These are phyloP conservation scores for Thecophora atra DNA, from an alignment of 2,888 invertebrate species.

Conservation along the genomic window DNA sequence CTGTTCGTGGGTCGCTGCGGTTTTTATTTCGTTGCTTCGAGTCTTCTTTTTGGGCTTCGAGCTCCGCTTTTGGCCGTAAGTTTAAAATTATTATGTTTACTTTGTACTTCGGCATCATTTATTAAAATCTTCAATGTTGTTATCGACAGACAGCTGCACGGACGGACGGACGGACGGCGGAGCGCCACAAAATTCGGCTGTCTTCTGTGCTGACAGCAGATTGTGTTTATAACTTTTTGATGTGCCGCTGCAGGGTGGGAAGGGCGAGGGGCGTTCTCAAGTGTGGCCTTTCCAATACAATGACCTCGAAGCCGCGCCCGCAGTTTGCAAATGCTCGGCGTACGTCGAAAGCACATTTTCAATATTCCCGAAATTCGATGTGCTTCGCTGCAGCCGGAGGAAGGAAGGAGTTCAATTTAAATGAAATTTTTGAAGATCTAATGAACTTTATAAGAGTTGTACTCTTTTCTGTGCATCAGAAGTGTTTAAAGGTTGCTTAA, in stretches of 20 bases:
- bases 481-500: too few species aligned
- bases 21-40: conserved; percentile 24
- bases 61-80: conserved; percentile 28
- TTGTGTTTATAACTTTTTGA: conserved; percentile 44
- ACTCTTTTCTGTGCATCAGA: too few species aligned
- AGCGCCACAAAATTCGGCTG: conserved; percentile 8
- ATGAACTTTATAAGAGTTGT: neutral
- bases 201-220: conserved; percentile 36
- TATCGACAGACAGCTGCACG: conserved; percentile 30
- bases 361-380: conserved; percentile 15
- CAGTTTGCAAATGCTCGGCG: neutral
- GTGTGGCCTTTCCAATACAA: conserved; percentile 24
- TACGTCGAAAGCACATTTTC: conserved; percentile 15
- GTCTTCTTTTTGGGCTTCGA: conserved; percentile 4
- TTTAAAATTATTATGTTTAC: conserved; percentile 42
- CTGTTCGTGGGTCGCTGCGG: neutral
- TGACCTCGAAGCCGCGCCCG: neutral
- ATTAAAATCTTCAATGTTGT: conserved; percentile 36
- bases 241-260: conserved; percentile 33
- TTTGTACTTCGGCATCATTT: conserved; percentile 40
- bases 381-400: neutral
- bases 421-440: conserved; percentile 2
- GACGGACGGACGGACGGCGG: conserved; percentile 1
- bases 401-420: neutral
- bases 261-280: conserved; percentile 31